Base-by-base conservation (phyloP, 2,888 invertebrate genomes). In the Leucoptera coffeella region DNA sequence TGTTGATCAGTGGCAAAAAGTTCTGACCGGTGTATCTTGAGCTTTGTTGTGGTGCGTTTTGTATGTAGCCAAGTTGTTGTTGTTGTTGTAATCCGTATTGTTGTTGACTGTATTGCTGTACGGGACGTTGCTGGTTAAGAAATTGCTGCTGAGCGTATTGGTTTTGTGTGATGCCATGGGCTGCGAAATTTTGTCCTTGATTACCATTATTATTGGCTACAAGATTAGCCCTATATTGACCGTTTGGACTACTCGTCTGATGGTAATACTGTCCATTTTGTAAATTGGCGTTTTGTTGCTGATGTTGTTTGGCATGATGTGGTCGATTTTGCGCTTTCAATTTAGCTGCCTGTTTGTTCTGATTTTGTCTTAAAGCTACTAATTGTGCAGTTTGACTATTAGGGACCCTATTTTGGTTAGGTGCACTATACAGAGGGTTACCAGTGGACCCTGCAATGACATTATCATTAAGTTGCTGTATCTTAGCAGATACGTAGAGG, bases 391-490 rank as follows among this genome's bases (percentile, higher is more conserved):
- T n/a, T n/a, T n/a, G n/a, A n/a, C n/a, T n/a, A 10, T 38, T 36
- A n/a, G 39, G 37, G 35, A 40, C 41, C 23, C 44, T 38, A 15
- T 36, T 40, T 22, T 47, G 52, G 15, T 43, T 39, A 14, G 46
- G 35, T 2, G 46, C 11, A n/a, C 13, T 26, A 30, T 61, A 62
- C 31, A 48, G 46, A 6, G 64, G 55, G 12, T 49, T 49, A n/a
- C 55, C 45, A 2, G 67, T 62, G 2, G 69, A 57, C 4, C 55
- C 55, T 27, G 55, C 47, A 35, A 46, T 54, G 9, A 43, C 28
- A 7, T 43, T 47, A 19, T 61, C 54, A 31, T 35, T 44, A 15
- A 38, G n/a, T n/a, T n/a, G n/a, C n/a, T n/a, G n/a, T n/a, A n/a
- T n/a, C 32, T 59, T 60, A n/a, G 54, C 38, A 11, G 60, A 58